A percentile compares a stretch with the other conserved stretches of the same genome.
phyloP scores from a whole-genome alignment of 2,888 invertebrate genomes.

The Phyllotreta cruciferae region DNA sequence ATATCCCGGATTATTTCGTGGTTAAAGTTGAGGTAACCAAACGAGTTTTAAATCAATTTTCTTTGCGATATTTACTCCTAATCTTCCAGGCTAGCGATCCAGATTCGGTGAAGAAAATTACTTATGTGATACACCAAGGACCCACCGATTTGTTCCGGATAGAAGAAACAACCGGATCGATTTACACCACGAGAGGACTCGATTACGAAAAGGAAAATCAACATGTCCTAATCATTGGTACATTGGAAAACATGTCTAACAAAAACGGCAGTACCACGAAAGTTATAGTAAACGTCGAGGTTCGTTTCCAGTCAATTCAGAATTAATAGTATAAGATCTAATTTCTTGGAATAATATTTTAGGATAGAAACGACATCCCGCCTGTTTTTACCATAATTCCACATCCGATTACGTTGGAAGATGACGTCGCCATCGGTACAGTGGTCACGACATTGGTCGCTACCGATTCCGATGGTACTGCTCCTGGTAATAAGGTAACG shows the following conservation, averaged over 20 bases:
- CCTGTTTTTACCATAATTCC: conserved; percentile 86
- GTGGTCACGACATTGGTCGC: conserved; percentile 81
- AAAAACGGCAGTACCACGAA: conserved; percentile 76
- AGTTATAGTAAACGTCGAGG: conserved; percentile 76
- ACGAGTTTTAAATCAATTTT: conserved; percentile 6
- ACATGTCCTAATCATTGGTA: conserved; percentile 80
- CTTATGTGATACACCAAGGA: conserved; percentile 83
- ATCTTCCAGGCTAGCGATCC: conserved; percentile 78
- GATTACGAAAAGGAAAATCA: conserved; percentile 80
- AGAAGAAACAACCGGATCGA: conserved; percentile 79
- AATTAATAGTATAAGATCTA: neutral
- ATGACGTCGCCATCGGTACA: conserved; percentile 82
- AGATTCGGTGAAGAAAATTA: conserved; percentile 80
- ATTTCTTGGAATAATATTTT: conserved; percentile 28
- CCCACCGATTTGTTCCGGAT: conserved; percentile 83
- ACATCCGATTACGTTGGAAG: conserved; percentile 83
- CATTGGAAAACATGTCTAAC: conserved; percentile 79
- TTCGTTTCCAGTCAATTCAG: conserved; percentile 40
- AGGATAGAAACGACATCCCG: conserved; percentile 88
- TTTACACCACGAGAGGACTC: conserved; percentile 76
- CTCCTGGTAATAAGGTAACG: conserved; percentile 79
- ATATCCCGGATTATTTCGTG: conserved; percentile 78
- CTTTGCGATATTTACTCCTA: neutral
- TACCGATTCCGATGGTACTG: conserved; percentile 82
- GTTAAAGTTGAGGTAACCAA: conserved; percentile 75